These are phyloP conservation scores for Araneus ventricosus DNA, from an alignment of 1,140 invertebrate species.

Conservation along the genomic window DNA sequence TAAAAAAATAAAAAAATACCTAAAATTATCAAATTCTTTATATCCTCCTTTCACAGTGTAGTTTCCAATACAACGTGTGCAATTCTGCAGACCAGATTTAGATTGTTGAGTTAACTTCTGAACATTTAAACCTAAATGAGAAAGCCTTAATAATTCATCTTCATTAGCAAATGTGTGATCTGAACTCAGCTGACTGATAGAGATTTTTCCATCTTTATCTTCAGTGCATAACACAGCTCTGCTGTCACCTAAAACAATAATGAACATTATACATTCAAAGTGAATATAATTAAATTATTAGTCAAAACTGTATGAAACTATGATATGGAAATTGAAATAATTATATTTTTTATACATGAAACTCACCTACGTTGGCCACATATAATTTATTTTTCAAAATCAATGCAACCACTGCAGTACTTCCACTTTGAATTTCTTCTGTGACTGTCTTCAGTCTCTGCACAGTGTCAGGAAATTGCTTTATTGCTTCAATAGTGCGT, in stretches of 20 bases:
- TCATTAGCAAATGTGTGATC: constrained; percentile 92
- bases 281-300: not conserved
- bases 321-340: not conserved
- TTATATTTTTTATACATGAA: not conserved
- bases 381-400: constrained; percentile 88
- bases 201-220: constrained; percentile 88
- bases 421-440: constrained; percentile 83
- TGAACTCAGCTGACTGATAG: constrained; percentile 89
- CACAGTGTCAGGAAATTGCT: constrained; percentile 81
- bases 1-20: constrained; percentile 76
- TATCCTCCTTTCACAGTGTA: constrained; percentile 93
- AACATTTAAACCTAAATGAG: constrained; percentile 86
- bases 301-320: no score
- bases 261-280: no score
- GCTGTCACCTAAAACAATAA: constrained; percentile 82
- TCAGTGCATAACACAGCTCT: constrained; percentile 90
- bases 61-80: constrained; percentile 90
- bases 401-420: constrained; percentile 89
- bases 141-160: constrained; percentile 88
- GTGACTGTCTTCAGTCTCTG: constrained; percentile 80
- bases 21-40: constrained; percentile 87
- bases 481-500: constrained; percentile 80
- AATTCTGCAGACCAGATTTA: constrained; percentile 82
- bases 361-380: constrained; percentile 88
- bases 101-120: constrained; percentile 84